These are phyloP conservation scores for Coregonus ussuriensis DNA, from an alignment of 2,797 vertebrate genomes.

Conservation along the genomic window DNA sequence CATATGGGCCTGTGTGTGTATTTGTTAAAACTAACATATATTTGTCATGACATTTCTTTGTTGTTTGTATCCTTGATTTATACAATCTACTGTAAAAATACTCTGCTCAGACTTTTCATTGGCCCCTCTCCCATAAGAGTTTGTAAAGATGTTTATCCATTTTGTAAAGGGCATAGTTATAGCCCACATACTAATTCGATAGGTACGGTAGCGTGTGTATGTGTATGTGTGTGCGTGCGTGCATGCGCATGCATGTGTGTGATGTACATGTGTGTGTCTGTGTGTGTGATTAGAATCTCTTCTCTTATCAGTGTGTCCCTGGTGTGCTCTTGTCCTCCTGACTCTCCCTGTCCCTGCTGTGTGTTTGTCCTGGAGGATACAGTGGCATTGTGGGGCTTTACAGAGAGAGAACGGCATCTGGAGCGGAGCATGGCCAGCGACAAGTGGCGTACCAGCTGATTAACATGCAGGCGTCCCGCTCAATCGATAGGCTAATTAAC, in stretches of 20 bases:
- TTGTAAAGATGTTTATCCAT: no score
- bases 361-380: slow-evolving; percentile 13
- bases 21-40: no score
- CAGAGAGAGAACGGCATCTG: not conserved
- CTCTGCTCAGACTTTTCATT: no score
- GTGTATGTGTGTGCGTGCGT: no score
- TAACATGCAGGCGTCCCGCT: slow-evolving; percentile 51
- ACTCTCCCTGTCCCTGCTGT: slow-evolving; percentile 20
- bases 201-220: no score
- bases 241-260: no score
- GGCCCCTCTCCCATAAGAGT: no score
- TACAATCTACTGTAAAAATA: no score
- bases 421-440: not conserved
- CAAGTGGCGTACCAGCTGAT: slow-evolving; percentile 25
- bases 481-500: slow-evolving; percentile 70
- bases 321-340: slow-evolving; percentile 36
- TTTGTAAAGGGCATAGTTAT: no score
- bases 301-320: slow-evolving; percentile 35
- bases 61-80: not conserved
- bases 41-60: not conserved
- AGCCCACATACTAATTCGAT: not conserved
- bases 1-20: no score
- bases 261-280: not conserved
- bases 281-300: slow-evolving; percentile 13
- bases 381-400: not conserved